Evolutionary conservation across 2,888 invertebrate genomes (phyloP).

Genomic region (Iphiclides podalirius): DNA sequence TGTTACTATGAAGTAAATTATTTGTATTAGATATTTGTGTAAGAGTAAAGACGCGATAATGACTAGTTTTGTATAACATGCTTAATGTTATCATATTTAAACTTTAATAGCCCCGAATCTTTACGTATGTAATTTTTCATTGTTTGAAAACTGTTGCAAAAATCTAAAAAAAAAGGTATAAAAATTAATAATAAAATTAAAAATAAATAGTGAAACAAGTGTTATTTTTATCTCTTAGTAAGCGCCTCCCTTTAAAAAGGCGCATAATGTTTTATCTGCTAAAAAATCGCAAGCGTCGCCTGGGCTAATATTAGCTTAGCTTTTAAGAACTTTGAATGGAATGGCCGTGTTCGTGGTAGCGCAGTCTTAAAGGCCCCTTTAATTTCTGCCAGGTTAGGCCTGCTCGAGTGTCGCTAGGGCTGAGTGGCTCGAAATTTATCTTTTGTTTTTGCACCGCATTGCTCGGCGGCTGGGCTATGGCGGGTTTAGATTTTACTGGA

Average conservation of each 20-base stretch:
- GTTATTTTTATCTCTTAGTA: no score
- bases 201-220: no score
- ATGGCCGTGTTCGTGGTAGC: conserved; percentile 16
- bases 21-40: no score
- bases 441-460: conserved; percentile 1
- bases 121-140: no score
- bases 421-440: conserved; percentile 2
- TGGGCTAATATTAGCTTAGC: conserved; percentile 6
- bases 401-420: conserved; percentile 14
- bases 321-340: conserved; percentile 14
- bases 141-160: no score
- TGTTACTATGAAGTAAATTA: no score
- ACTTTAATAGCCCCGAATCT: no score
- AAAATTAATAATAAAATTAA: no score
- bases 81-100: no score
- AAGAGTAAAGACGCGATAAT: no score
- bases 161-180: no score
- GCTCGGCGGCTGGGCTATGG: not conserved
- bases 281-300: conserved; percentile 1
- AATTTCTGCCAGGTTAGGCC: conserved; percentile 19
- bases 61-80: no score
- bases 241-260: not conserved
- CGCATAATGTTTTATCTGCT: not conserved
- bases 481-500: not conserved
- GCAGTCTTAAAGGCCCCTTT: conserved; percentile 15